phyloP scores from a whole-genome alignment of 2,113 vertebrate species.

The Oryzias curvinotus region DNA sequence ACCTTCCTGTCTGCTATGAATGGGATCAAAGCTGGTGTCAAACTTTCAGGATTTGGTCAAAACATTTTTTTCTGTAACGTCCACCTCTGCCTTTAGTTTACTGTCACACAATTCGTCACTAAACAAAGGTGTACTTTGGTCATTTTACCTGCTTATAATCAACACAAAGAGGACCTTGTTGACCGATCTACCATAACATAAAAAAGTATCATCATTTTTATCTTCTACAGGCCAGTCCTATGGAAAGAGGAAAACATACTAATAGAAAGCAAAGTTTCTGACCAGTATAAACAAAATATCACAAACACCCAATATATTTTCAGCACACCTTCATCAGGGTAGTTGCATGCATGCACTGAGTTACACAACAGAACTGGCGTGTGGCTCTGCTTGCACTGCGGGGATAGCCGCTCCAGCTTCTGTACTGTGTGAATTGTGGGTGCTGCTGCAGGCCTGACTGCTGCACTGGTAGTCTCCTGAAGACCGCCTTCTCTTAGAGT shows the following conservation, averaged over 20 bases:
- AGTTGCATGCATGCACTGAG: slow-evolving; percentile 82
- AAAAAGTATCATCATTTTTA: slow-evolving; percentile 7
- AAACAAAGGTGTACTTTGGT: slow-evolving; percentile 78
- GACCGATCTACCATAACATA: slow-evolving; percentile 70
- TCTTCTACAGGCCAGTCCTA: slow-evolving; percentile 67
- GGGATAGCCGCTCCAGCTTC: slow-evolving; percentile 34
- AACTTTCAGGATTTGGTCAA: too few relatives aligned
- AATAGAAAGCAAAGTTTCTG: slow-evolving; percentile 53
- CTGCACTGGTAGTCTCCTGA: slow-evolving; percentile 23
- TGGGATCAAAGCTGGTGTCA: too few relatives aligned
- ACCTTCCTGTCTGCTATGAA: too few relatives aligned
- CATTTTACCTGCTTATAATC: slow-evolving; percentile 62
- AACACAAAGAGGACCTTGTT: slow-evolving; percentile 59
- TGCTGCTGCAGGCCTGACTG: slow-evolving; percentile 22
- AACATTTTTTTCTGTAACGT: background rate
- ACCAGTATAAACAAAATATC: slow-evolving; percentile 66
- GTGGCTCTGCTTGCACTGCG: slow-evolving; percentile 69
- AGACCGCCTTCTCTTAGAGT: slow-evolving; percentile 30
- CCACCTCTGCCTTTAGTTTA: slow-evolving; percentile 58
- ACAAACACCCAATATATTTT: slow-evolving; percentile 79
- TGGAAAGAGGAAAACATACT: slow-evolving; percentile 55
- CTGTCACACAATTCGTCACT: slow-evolving; percentile 54
- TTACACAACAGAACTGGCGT: slow-evolving; percentile 73
- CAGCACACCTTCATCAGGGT: slow-evolving; percentile 77
- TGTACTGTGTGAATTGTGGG: slow-evolving; percentile 20